Evolutionary conservation across 2,888 invertebrate genomes (phyloP), one percentile per base, ranked within the genome.

Genomic region (Ophonus ardosiacus): DNA sequence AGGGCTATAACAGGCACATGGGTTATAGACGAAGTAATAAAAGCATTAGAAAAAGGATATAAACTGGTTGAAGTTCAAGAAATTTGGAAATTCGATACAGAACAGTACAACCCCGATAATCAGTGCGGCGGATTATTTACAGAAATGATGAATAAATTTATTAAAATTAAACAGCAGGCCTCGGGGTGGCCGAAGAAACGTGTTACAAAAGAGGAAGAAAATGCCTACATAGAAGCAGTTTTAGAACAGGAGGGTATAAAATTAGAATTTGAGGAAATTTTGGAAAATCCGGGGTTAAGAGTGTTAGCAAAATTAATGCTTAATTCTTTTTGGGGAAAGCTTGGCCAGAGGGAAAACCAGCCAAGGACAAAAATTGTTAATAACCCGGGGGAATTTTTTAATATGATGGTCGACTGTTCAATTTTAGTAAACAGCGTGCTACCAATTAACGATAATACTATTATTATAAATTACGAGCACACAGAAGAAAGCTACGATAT

Each of bases 1-100:
- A n/a, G n/a, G n/a, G n/a, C n/a, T n/a, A n/a, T n/a, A n/a, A n/a
- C n/a, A n/a, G n/a, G n/a, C n/a, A 89, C 89, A 0, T 90, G 89
- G 90, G 88, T 90, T 18, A 86, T 88, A 3, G 88, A 88, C n/a
- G 90, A 90, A 86, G 38, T 90, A 0, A 38, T 86, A 57, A 88
- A 86, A 84, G 90, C 90, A 7, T 31, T 88, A 0, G 59, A 87
- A 74, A 82, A 85, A 31, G 89, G 89, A 0, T 90, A 90, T 68
- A 76, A 82, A 57, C 86, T 89, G 15, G 5, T 88, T 0, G 80
- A 89, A 56, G 87, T 90, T 13, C 86, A 87, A 56, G 89, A 90
- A 86, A 88, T 90, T 21, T 90, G 89, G 88, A 87, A 89, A 79
- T 90, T 89, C 82, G 13, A 63, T n/a, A n/a, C n/a, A n/a, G n/a